Evolutionary conservation across 2,113 vertebrate genomes (phyloP), one percentile per base, ranked within the genome.

Genomic region (Larimichthys polyactis): DNA sequence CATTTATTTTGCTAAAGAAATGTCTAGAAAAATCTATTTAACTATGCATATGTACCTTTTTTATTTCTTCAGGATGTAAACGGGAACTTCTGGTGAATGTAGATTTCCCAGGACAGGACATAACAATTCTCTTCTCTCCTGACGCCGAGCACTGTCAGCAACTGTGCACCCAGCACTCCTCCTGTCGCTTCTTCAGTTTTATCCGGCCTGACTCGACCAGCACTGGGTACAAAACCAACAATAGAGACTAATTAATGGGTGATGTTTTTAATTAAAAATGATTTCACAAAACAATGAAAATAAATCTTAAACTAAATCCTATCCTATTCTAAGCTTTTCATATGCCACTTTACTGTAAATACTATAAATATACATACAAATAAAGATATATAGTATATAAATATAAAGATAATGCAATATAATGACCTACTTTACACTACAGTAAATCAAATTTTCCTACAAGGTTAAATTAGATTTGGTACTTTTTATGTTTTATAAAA

Each of bases 151-250:
- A 82, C 66, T 90, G 82, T 76, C 87, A 87, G 68, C 57, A 65
- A 12, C 49, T 85, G 66, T 90, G 90, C 58, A 83, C 84, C 14
- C 44, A 88, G 55, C 71, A 88, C 44, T 27, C 74, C 40, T 16
- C 19, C 64, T 91, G 90, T 36, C 64, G 17, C 10, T 92, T 87
- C 75, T 88, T 90, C 44, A 63, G 83, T 15, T 87, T 86, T 29
- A 0, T 86, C 4, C 43, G 77, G 4, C 3, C 71, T 5, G 79
- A 85, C n/a, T 86, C 78, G 79, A 12, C n/a, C 3, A 55, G 27
- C 2, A 27, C 27, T 27, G 2, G n/a, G 54, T 55, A 4, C n/a
- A 22, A 55, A 55, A 55, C n/a, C 11, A 11, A 55, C n/a, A 55
- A 55, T 4, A 22, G 51, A 51, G 6, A 8, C 49, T 51, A 6